Evolutionary conservation across 92 coral and sea anemone genomes (phyloP), one percentile per base, ranked within the genome.

Genomic region (Pocillopora grandis): DNA sequence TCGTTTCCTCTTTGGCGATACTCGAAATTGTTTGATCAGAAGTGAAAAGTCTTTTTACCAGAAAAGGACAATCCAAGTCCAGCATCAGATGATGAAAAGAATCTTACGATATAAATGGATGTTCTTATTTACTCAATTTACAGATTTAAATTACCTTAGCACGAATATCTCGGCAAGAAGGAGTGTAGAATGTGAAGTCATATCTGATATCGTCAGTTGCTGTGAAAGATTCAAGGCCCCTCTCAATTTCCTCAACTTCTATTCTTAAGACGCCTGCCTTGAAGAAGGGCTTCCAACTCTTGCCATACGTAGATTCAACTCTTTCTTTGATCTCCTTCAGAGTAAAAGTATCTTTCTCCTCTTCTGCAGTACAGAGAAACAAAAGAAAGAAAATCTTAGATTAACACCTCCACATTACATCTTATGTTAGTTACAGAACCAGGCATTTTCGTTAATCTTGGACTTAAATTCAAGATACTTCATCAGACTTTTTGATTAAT

Each of bases 161-260:
- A 19, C 78, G 77, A 58, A 82, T 71, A 21, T 82, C 76, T 23
- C 86, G 60, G n/a, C 78, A 71, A 17, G 86, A 58, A 31, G 86
- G 86, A 59, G 86, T 82, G 86, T 60, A 72, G 79, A 82, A 82
- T 33, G 77, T 10, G 33, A 72, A 72, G 71, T 82, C 86, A 20
- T 82, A 66, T 70, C 86, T 71, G 33, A 72, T 62, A 49, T 82
- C 86, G 0, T 82, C 71, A 20, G 58, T 60, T 13, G 86, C 13
- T 58, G 86, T 58, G 19, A 18, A 11, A 7, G 74, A 61, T 52
- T 78, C 10, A 1, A 71, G 71, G 58, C 10, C 12, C 52, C 61
- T 10, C 5, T 74, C 77, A 27, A 82, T 66, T 15, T 18, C 72
- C 17, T 35, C 58, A 66, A 82, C 79, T 36, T 82, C 86, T 21